Base-by-base conservation (phyloP, 2,888 invertebrate genomes). In the Listrodromus nycthemerus region DNA sequence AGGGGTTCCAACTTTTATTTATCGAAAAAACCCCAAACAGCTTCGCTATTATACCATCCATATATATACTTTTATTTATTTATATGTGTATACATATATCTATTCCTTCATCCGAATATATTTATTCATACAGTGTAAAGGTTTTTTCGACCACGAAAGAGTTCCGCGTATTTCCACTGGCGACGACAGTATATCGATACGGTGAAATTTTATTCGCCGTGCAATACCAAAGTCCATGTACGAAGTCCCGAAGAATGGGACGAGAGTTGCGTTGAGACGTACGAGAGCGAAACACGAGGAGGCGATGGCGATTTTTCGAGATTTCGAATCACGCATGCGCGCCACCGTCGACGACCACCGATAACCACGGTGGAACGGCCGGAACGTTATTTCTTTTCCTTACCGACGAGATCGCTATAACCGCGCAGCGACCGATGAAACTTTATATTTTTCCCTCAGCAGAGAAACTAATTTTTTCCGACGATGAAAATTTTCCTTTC, bases 321-420 rank as follows among this genome's bases (percentile, higher is more conserved):
- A 48, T 69, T 82, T 76, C 86, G 85, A 86, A 87, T 85, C 86
- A 83, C 82, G 80, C 50, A 52, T 21, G 50, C 83, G 85, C 86
- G 84, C 69, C 80, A 86, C 86, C 86, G 52, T 84, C 85, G 86
- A 83, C 85, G 83, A 80, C 69, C 86, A 84, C 84, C 86, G 86
- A 81, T 79, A 82, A 84, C 79, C 87, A 87, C 87, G 76, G 69
- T 86, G 77, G 77, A 84, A 87, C 87, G 84, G 70, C 81, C 85
- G 69, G 24, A 75, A 55, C 65, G 65, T 70, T 21, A 27, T 45
- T 27, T 55, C 65, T 69, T 48, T 67, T 55, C 77, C 73, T 66
- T 69, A 74, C 55, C 84, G 80, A 69, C 50, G 63, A 80, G 77
- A 81, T 80, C 77, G 74, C 77, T 55, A 78, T 70, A 81, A 78